Percentiles rank a stretch among this genome's conserved stretches.
Conservation (phyloP, 2,797 vertebrate genomes). For the Gymnothorax reevesii region DNA sequence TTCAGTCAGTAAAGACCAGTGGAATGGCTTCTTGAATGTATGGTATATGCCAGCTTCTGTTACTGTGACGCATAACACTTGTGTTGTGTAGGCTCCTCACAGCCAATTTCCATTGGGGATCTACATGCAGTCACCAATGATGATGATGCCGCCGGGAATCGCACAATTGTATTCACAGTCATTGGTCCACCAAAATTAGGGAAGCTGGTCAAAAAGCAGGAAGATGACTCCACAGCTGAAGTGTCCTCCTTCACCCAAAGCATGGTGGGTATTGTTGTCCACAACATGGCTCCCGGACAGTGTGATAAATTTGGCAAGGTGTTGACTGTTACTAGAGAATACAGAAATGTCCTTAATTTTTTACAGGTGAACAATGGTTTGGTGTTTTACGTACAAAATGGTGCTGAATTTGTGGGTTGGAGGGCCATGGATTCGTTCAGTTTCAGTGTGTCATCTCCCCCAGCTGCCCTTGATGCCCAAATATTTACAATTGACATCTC, state of each 20-base stretch:
- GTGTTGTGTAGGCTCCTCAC: constrained; percentile 70
- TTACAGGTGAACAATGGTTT: constrained; percentile 77
- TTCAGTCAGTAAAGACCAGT: neutral
- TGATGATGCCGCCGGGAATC: constrained; percentile 67
- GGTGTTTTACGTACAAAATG: constrained; percentile 77
- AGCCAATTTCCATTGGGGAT: constrained; percentile 71
- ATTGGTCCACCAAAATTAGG: constrained; percentile 77
- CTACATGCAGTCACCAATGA: constrained; percentile 85
- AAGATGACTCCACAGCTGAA: constrained; percentile 70
- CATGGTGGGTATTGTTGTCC: constrained; percentile 76
- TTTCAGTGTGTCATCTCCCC: constrained; percentile 78
- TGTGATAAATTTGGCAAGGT: constrained; percentile 46
- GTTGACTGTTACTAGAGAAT: neutral
- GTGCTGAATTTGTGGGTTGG: constrained; percentile 73
- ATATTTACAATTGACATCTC: constrained; percentile 83
- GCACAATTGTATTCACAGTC: constrained; percentile 76
- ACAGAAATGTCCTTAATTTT: neutral
- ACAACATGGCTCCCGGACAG: constrained; percentile 37
- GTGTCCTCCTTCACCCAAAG: constrained; percentile 81
- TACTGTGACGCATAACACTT: neutral
- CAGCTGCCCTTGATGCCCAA: constrained; percentile 75
- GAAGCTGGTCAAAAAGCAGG: constrained; percentile 68
- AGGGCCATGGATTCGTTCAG: constrained; percentile 80
- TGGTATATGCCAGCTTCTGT: neutral
- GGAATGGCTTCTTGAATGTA: neutral